Percentiles rank a stretch among this genome's conserved stretches.
phyloP scores from a whole-genome alignment of 2,113 vertebrate species.

The Cryptomyrus ogoouensis region DNA sequence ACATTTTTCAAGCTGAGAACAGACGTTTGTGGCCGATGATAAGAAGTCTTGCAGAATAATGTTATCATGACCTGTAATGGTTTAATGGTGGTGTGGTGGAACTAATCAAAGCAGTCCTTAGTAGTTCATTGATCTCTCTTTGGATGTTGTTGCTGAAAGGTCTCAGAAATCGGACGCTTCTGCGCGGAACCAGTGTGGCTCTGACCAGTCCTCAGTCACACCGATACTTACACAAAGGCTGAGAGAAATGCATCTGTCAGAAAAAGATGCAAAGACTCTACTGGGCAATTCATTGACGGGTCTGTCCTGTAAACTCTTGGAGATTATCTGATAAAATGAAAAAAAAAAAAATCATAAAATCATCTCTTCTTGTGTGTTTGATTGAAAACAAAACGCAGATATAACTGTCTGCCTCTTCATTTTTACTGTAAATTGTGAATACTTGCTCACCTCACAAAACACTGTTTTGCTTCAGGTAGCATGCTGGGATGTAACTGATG shows the following conservation, averaged over 20 bases:
- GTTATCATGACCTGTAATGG: background rate
- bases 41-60: background rate
- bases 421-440: background rate
- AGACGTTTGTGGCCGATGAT: background rate
- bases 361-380: background rate
- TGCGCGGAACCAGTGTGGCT: too few species aligned
- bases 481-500: background rate
- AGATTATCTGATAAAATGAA: too few species aligned
- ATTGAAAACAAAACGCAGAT: background rate
- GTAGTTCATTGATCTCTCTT: background rate
- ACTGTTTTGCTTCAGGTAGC: background rate
- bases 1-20: background rate
- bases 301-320: too few species aligned
- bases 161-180: background rate
- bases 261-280: too few species aligned
- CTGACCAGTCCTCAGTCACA: too few species aligned
- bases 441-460: background rate
- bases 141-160: background rate
- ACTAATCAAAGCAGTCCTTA: background rate
- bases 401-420: background rate
- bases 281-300: too few species aligned
- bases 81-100: background rate
- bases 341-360: background rate
- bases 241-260: too few species aligned
- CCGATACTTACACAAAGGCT: too few species aligned